phyloP scores from a whole-genome alignment of 2,888 invertebrate species.

The Rhopalosiphum nymphaeae region DNA sequence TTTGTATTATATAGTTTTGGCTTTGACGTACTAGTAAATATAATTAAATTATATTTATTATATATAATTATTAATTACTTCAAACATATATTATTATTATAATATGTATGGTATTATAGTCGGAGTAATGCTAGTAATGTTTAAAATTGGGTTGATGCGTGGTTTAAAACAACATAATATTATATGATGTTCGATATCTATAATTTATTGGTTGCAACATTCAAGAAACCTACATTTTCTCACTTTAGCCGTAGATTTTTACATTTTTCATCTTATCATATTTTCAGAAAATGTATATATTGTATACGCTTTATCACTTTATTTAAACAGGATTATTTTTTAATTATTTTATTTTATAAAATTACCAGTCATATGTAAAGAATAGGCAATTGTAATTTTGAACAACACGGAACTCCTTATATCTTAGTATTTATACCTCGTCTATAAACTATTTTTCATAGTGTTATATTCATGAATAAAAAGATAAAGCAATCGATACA shows the following conservation, averaged over 20 bases:
- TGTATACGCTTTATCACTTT: background rate
- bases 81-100: too few species aligned
- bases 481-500: background rate
- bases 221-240: background rate
- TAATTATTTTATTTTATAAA: background rate
- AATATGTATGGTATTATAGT: background rate
- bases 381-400: background rate
- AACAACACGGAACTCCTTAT: background rate
- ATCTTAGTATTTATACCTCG: background rate
- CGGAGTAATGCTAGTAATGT: background rate
- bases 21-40: background rate
- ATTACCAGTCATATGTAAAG: background rate
- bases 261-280: background rate
- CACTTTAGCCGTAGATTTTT: background rate
- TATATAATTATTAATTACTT: background rate
- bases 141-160: background rate
- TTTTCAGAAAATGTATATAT: background rate
- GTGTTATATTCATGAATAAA: background rate
- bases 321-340: background rate
- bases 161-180: too few species aligned
- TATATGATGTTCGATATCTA: background rate
- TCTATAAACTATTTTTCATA: background rate
- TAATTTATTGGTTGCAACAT: too few species aligned
- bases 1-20: background rate
- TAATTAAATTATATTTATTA: background rate